phyloP scores from a whole-genome alignment of 2,888 invertebrate species.

The Euclidia mi region DNA sequence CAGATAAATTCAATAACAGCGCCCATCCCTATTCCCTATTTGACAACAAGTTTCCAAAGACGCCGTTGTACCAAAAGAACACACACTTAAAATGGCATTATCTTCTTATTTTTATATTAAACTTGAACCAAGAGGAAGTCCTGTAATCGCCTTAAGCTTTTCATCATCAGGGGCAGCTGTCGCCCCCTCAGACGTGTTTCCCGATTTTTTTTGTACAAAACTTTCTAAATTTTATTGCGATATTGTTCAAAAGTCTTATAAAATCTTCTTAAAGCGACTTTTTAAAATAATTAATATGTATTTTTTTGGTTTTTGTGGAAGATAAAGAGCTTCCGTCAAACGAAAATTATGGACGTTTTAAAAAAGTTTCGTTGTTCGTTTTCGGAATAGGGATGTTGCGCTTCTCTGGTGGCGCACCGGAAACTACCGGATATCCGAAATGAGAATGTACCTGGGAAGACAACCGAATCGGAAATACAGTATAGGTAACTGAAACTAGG shows the following conservation, averaged over 20 bases:
- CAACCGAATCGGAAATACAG: too few species aligned
- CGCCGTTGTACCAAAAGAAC: slow-evolving; percentile 64
- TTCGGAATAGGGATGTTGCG: too few species aligned
- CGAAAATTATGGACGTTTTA: background rate
- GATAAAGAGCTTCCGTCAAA: background rate
- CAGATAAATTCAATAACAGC: slow-evolving; percentile 29
- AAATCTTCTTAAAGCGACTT: slow-evolving; percentile 20
- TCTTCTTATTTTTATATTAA: slow-evolving; percentile 87
- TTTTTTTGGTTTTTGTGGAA: background rate
- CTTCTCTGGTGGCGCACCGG: too few species aligned
- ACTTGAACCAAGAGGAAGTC: slow-evolving; percentile 75
- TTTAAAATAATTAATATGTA: slow-evolving; percentile 4
- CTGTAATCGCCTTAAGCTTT: slow-evolving; percentile 87
- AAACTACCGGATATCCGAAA: too few species aligned
- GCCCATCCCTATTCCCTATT: slow-evolving; percentile 38
- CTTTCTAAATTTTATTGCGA: slow-evolving; percentile 56
- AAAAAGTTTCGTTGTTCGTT: too few species aligned
- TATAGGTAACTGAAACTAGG: too few species aligned
- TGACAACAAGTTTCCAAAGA: slow-evolving; percentile 65
- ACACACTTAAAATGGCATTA: slow-evolving; percentile 82
- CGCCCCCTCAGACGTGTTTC: slow-evolving; percentile 63
- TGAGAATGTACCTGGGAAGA: too few species aligned
- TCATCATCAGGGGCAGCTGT: slow-evolving; percentile 83
- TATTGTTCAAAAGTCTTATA: slow-evolving; percentile 50
- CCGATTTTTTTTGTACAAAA: slow-evolving; percentile 46